These are phyloP conservation scores for Dreissena polymorpha DNA, from an alignment of 1,140 invertebrate genomes.

Conservation along the genomic window DNA sequence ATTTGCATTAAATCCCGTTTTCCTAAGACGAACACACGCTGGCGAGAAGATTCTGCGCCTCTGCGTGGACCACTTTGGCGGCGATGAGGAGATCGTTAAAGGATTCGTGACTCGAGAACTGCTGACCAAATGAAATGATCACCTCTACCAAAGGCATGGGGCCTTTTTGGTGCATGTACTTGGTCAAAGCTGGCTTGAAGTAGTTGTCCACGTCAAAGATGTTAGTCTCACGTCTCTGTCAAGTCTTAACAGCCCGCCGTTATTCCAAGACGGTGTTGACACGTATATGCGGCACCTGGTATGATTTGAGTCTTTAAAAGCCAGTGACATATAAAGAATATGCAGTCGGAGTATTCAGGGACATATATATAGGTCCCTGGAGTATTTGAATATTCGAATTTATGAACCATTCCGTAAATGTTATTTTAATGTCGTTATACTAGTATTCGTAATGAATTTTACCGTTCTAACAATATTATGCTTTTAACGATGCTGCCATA, in stretches of 20 bases:
- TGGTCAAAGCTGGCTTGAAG: slow-evolving; percentile 54
- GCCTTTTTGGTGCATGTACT: slow-evolving; percentile 25
- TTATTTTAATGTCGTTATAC: too few species aligned
- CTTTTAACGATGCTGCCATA: too few species aligned
- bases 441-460: too few species aligned
- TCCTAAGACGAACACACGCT: slow-evolving; percentile 57
- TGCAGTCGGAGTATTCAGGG: too few species aligned
- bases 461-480: too few species aligned
- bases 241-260: slow-evolving; percentile 30
- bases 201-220: slow-evolving; percentile 60
- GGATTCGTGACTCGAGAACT: slow-evolving; percentile 35
- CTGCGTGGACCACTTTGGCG: slow-evolving; percentile 39
- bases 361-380: too few species aligned
- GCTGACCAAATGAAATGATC: slow-evolving; percentile 59
- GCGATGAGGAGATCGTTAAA: slow-evolving; percentile 52
- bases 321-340: too few species aligned
- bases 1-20: too few species aligned
- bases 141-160: slow-evolving; percentile 57
- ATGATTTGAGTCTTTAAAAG: too few species aligned
- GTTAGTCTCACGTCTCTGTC: slow-evolving; percentile 33
- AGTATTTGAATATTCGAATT: too few species aligned
- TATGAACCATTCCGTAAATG: too few species aligned
- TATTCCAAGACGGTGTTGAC: neutral
- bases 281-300: slow-evolving; percentile 53
- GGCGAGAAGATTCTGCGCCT: slow-evolving; percentile 30